Base-by-base conservation (phyloP, 2,113 vertebrate genomes). In the Phaetusa simplex region DNA sequence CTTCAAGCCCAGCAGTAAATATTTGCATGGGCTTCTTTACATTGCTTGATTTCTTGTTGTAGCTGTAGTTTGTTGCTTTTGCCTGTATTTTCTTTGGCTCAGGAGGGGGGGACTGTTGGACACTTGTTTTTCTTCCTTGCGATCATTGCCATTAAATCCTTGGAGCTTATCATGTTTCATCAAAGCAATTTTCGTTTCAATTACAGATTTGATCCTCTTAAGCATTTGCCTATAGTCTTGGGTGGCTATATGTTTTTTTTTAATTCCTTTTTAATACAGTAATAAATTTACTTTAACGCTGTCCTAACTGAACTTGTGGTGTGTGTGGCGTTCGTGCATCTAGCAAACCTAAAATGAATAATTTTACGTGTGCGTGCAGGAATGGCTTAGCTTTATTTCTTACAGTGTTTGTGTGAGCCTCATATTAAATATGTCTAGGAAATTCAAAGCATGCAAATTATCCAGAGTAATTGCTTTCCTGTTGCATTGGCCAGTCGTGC, bases 51-150 rank as follows among this genome's bases (percentile, higher is more conserved):
- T 93, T 93, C 45, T 49, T 76, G 17, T 67, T 66, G 49, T 61
- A 90, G 53, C 64, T 94, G 50, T 53, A 90, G 58, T 58, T 86
- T 76, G 42, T 73, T 92, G 50, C 11, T 72, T 79, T 80, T 66
- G 43, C 71, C 64, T 88, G 23, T 88, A 23, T 95, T 95, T 89
- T 85, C 34, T 87, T 95, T 95, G 83, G 74, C 81, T 91, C 15
- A 34, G 53, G 43, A 79, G 55, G 43, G 11, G 10, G 19, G 29
- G 20, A 32, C 17, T 72, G 30, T 6, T 45, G 43, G 47, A 32
- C 13, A 14, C 14, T 71, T 53, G 14, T 69, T 82, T 93, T 82
- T 32, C 34, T 71, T 82, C 38, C 36, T 52, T 83, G 29, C 14
- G 18, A 81, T 86, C 27, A 59, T 29, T 93, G 43, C 47, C 23